A percentile compares a stretch with the other conserved stretches of the same genome.
phyloP scores from a whole-genome alignment of 2,113 vertebrate species.

The Chloropsis hardwickii region DNA sequence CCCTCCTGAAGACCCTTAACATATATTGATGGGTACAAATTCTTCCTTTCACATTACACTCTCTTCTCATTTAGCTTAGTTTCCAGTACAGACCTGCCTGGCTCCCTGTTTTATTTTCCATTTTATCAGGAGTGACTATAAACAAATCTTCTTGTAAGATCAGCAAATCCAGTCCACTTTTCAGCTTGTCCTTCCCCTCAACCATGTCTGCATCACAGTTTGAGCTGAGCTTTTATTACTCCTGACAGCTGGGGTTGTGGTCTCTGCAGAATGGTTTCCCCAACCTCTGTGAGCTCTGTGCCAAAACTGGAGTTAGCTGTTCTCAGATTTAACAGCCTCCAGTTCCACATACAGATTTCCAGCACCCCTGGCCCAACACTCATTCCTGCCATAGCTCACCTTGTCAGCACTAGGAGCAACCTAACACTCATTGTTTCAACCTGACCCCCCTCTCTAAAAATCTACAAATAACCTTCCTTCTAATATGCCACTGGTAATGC shows the following conservation, averaged over 20 bases:
- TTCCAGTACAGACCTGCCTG: not conserved
- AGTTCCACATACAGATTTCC: not conserved
- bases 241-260: not conserved
- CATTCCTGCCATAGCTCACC: not conserved
- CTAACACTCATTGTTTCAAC: not conserved
- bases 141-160: not conserved
- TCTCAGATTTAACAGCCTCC: not conserved
- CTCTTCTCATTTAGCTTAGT: not conserved
- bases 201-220: not conserved
- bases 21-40: not conserved
- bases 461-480: not conserved
- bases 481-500: not conserved
- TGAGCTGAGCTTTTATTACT: conserved; percentile 6
- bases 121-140: not conserved
- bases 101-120: not conserved
- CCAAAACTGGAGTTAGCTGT: not conserved
- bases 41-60: not conserved
- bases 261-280: conserved; percentile 12
- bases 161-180: conserved; percentile 3
- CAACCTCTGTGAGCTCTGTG: not conserved
- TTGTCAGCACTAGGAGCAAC: not conserved
- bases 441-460: not conserved
- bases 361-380: not conserved
- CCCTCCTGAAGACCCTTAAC: not conserved
- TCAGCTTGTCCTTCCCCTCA: not conserved